These are phyloP conservation scores for Penelope pileata DNA, from an alignment of 2,113 vertebrate genomes.

Conservation along the genomic window DNA sequence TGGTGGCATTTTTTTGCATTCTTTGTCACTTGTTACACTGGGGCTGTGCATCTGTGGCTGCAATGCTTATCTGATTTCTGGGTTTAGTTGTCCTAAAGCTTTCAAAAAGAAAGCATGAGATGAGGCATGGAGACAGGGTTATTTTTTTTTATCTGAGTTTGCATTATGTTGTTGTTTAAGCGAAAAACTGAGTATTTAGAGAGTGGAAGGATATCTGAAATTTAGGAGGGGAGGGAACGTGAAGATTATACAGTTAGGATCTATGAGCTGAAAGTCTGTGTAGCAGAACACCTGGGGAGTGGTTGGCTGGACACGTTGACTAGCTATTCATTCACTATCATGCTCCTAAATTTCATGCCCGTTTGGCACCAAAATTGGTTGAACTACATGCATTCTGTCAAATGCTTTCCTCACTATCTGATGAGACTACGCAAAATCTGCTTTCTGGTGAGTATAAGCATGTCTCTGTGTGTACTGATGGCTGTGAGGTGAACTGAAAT, in stretches of 20 bases:
- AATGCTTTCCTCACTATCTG: background rate
- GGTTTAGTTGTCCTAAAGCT: background rate
- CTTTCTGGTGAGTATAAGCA: background rate
- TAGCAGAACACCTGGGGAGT: background rate
- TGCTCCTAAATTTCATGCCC: background rate
- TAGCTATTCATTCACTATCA: background rate
- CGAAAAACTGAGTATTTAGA: background rate
- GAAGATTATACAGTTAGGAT: background rate
- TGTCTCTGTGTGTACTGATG: background rate
- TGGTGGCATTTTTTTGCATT: background rate
- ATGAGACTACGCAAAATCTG: background rate
- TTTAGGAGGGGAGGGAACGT: background rate
- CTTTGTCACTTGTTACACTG: fast-evolving
- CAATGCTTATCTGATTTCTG: background rate
- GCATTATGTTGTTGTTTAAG: background rate
- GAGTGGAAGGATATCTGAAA: background rate
- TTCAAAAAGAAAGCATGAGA: background rate
- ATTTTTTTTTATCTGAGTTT: background rate
- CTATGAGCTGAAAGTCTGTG: background rate
- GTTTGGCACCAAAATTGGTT: background rate
- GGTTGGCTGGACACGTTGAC: background rate
- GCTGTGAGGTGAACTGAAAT: background rate
- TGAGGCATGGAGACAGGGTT: background rate
- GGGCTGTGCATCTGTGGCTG: background rate
- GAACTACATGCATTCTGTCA: background rate